Conservation (phyloP, 2,113 vertebrate species). For the Carollia perspicillata region DNA sequence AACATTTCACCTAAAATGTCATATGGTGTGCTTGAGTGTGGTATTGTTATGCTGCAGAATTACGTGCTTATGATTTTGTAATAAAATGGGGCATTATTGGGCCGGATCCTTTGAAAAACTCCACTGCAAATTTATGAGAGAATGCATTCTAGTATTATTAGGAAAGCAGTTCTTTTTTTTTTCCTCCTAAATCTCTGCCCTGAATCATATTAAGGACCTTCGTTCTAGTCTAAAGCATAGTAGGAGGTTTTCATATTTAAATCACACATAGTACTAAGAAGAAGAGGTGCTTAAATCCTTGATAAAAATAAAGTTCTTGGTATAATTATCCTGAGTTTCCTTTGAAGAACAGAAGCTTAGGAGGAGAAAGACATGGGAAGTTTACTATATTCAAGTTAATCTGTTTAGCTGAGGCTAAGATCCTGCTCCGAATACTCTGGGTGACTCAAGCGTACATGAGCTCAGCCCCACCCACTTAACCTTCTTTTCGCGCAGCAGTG, state of each 20-base stretch:
- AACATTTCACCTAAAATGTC: too few relatives aligned
- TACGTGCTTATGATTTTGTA: too few relatives aligned
- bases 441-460: not conserved
- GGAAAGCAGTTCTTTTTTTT: not conserved
- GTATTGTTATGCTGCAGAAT: too few relatives aligned
- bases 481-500: not conserved
- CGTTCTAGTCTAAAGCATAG: not conserved
- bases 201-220: not conserved
- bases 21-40: too few relatives aligned
- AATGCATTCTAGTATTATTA: not conserved
- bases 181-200: not conserved
- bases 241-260: conserved; percentile 11
- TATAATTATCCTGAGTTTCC: not conserved
- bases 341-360: conserved; percentile 12
- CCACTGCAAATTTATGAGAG: not conserved
- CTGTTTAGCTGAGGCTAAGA: not conserved
- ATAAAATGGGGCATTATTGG: too few relatives aligned
- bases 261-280: not conserved
- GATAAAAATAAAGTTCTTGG: conserved; percentile 11
- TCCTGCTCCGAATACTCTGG: not conserved
- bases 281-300: not conserved
- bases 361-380: not conserved
- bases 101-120: not conserved
- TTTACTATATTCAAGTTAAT: not conserved
- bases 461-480: not conserved